phyloP scores from a whole-genome alignment of 2,888 invertebrate species.

The Luperina testacea region DNA sequence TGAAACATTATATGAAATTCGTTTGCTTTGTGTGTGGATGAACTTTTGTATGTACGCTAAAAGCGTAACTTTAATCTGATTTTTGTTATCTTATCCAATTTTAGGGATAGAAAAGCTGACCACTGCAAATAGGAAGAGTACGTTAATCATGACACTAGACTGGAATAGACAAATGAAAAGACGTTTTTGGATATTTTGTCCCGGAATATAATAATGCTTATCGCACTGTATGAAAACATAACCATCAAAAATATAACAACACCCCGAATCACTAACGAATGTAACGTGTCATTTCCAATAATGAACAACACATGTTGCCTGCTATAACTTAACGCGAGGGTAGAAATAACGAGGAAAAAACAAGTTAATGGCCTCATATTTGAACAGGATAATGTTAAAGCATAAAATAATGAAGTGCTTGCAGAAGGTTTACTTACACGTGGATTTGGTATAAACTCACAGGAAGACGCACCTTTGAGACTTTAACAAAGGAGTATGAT shows the following conservation, averaged over 20 bases:
- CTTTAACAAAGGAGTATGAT: not conserved
- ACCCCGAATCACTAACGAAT: slow-evolving; percentile 62
- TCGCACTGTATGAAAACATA: slow-evolving; percentile 9
- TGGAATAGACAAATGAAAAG: not conserved
- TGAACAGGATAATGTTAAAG: slow-evolving; percentile 47
- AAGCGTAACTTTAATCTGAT: not conserved
- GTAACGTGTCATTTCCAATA: slow-evolving; percentile 75
- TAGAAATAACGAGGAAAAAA: slow-evolving; percentile 64
- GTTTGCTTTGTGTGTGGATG: slow-evolving; percentile 4
- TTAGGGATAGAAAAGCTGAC: not conserved
- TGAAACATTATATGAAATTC: slow-evolving; percentile 20
- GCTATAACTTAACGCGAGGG: slow-evolving; percentile 69
- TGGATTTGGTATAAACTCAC: not conserved
- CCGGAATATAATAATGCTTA: not conserved
- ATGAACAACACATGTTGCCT: slow-evolving; percentile 77
- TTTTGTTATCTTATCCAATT: slow-evolving; percentile 6
- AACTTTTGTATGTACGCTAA: slow-evolving; percentile 16
- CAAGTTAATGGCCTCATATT: slow-evolving; percentile 61
- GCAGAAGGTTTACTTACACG: slow-evolving; percentile 27
- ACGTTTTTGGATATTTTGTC: not conserved
- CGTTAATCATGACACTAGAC: not conserved
- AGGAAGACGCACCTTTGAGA: not conserved
- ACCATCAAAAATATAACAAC: slow-evolving; percentile 35
- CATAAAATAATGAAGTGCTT: slow-evolving; percentile 32
- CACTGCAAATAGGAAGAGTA: not conserved